Base-by-base conservation (phyloP, 1,140 invertebrate genomes). In the Cydia amplana region DNA sequence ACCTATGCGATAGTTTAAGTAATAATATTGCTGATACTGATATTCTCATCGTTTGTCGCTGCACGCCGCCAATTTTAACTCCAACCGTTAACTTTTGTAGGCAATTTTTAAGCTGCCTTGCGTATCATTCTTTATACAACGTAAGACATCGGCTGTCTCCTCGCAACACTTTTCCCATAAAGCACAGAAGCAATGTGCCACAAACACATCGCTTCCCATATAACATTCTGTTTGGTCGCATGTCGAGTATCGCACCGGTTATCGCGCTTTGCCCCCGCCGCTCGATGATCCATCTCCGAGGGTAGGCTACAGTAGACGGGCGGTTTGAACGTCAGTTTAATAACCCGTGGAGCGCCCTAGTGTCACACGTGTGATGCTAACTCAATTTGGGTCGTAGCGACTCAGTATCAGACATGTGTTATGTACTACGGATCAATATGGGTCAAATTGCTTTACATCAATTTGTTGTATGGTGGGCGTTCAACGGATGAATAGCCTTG, bases 271-370 rank as follows among this genome's bases (percentile, higher is more conserved):
- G 84, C 84, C 86, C 85, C 81, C 81, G 76, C 82, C 84, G 46
- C 83, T 86, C 83, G 83, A 89, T 90, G 90, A 92, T 92, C 90
- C 89, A 86, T 92, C 90, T 91, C 91, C 78, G 78, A 86, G 85
- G 84, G 83, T 72, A 16, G 28, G 76, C 7, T 1, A 16, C 23
- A 12, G 72, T 76, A 89, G 75, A 87, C 85, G 83, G 73, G 83
- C 85, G 87, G 36, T 70, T 70, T 1, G n/a, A 36, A 70, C 36
- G 65, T n/a, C 20, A n/a, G 65, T 18, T 60, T 46, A 10, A 46
- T 28, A 46, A 16, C 43, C 2, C n/a, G n/a, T n/a, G n/a, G n/a
- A n/a, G n/a, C n/a, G n/a, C n/a, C n/a, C n/a, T n/a, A n/a, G n/a
- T n/a, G n/a, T n/a, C n/a, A n/a, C n/a, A n/a, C n/a, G n/a, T n/a